Evolutionary conservation across 2,888 invertebrate species (phyloP).

Genomic region (Lepidocyrtoides sp.): DNA sequence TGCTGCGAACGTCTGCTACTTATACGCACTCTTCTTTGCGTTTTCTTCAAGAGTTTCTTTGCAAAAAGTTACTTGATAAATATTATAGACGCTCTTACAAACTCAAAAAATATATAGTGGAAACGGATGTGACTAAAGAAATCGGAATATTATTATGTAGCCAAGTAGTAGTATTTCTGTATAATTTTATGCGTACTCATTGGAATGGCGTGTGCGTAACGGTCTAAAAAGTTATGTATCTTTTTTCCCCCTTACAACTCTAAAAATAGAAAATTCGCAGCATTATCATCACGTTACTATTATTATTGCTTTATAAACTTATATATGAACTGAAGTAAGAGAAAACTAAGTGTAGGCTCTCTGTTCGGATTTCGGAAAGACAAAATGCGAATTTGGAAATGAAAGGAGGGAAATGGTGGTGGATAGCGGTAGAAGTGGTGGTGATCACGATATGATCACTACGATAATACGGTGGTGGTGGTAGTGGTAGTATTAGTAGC

Average conservation of each 20-base stretch:
- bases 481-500: no score
- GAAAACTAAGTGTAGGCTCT: background rate
- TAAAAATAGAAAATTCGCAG: slow-evolving; percentile 23
- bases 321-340: background rate
- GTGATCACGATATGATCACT: no score
- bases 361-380: background rate
- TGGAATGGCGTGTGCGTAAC: background rate
- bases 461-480: background rate
- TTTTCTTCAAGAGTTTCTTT: slow-evolving; percentile 38
- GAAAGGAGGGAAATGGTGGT: background rate
- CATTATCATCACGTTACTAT: background rate
- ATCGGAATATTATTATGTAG: background rate
- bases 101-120: background rate
- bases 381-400: background rate
- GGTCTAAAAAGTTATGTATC: background rate
- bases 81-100: background rate
- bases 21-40: background rate
- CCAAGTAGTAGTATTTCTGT: background rate
- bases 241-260: background rate
- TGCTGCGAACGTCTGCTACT: background rate
- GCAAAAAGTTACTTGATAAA: slow-evolving; percentile 17
- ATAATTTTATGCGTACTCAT: background rate
- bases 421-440: background rate
- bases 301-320: background rate
- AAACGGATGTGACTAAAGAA: background rate